Evolutionary conservation across 2,113 vertebrate species (phyloP), one percentile per base, ranked within the genome.

Genomic region (Nymphicus hollandicus): DNA sequence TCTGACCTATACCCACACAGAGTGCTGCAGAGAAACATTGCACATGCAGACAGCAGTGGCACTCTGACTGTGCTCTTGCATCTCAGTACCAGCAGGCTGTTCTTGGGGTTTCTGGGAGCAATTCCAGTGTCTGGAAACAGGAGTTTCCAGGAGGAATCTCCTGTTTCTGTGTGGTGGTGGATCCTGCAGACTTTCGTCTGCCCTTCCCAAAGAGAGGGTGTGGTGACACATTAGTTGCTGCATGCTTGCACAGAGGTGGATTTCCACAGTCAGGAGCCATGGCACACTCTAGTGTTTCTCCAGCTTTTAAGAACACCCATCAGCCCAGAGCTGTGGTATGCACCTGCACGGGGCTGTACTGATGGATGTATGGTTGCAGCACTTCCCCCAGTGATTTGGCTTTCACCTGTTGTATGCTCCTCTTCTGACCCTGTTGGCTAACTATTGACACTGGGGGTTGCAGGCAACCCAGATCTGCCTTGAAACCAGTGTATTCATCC

Each of bases 1-100:
- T 31, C 31, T 71, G 70, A 71, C n/a, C 27, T 22, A 10, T 2
- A 69, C 7, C 25, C 0, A 0, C 1, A 3, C 9, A 83, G 64
- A 6, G 1, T 69, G 17, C 35, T 47, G 22, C 53, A 56, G 33
- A 65, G 58, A 55, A 69, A 15, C 2, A 15, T 50, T 78, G 3
- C 5, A 47, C 10, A 5, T 2, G 6, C 2, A 39, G 6, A 13
- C 8, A 63, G 20, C 22, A 24, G 7, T 1, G 1, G 11, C 4
- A 31, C n/a, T 11, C 35, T 65, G 53, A 84, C 25, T 23, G 20
- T 65, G 17, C 5, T 87, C 47, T 60, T 33, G 18, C 29, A 28
- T 20, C 8, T 39, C 4, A 0, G 31, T 72, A 53, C 33, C 72
- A 68, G 47, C 33, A 66, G 14, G 7, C 8, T 82, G 2, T 20